Percentiles rank a stretch among this genome's conserved stretches.
Evolutionary conservation across 2,888 invertebrate genomes (phyloP).

Genomic region (Harmothoe impar): DNA sequence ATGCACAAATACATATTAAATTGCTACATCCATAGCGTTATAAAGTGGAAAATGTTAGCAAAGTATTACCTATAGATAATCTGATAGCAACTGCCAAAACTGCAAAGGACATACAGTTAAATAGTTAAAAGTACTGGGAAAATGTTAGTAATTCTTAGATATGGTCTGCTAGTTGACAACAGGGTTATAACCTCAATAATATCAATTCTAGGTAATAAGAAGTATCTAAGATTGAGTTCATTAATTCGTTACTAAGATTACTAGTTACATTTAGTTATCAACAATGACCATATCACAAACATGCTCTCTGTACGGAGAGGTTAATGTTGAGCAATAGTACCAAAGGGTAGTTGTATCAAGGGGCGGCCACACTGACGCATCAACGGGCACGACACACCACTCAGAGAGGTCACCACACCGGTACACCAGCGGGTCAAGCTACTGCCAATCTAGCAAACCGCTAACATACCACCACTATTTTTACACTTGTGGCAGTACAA

Average conservation of each 20-base stretch:
- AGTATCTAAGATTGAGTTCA: conserved; percentile 35
- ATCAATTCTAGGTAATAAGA: conserved; percentile 47
- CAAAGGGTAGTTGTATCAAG: background rate
- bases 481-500: too few relatives aligned
- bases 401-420: background rate
- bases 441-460: too few relatives aligned
- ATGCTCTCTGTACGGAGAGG: background rate
- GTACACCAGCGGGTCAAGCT: background rate
- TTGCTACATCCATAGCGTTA: conserved; percentile 34
- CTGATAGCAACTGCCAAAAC: conserved; percentile 50
- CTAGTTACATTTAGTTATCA: conserved; percentile 53
- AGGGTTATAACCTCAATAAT: conserved; percentile 24
- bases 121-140: conserved; percentile 48
- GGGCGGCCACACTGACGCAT: background rate
- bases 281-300: conserved; percentile 55
- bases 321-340: conserved; percentile 48
- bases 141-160: conserved; percentile 48
- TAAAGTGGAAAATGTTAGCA: conserved; percentile 37
- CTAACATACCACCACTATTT: too few relatives aligned
- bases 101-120: conserved; percentile 45
- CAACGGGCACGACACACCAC: background rate
- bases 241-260: conserved; percentile 24
- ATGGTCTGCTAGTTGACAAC: conserved; percentile 52
- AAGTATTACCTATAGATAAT: conserved; percentile 50
- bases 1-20: conserved; percentile 51